Conservation (phyloP, 2,113 vertebrate genomes). For the Solea solea region DNA sequence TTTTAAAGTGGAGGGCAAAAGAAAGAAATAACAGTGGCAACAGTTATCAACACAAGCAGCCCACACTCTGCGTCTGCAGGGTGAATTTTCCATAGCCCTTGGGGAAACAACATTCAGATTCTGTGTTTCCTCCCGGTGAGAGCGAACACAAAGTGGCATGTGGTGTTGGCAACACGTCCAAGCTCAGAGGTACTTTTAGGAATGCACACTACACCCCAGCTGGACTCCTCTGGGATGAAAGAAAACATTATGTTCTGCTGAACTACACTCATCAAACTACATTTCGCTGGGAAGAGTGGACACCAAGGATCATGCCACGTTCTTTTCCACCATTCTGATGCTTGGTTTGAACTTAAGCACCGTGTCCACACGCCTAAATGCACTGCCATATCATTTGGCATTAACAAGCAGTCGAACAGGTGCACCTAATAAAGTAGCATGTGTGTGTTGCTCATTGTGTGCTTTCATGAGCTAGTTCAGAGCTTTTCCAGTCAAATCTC, state of each 20-base stretch:
- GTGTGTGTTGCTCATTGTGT: too few relatives aligned
- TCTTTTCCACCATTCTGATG: too few relatives aligned
- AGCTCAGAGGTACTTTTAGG: slow-evolving; percentile 28
- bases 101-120: slow-evolving; percentile 59
- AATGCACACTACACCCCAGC: slow-evolving; percentile 45
- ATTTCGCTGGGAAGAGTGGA: too few relatives aligned
- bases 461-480: too few relatives aligned
- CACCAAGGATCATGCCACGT: too few relatives aligned
- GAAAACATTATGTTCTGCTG: slow-evolving; percentile 34
- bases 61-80: slow-evolving; percentile 21
- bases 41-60: slow-evolving; percentile 63
- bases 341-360: too few relatives aligned
- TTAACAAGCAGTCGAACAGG: too few relatives aligned
- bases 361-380: too few relatives aligned
- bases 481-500: too few relatives aligned
- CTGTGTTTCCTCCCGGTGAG: slow-evolving; percentile 29
- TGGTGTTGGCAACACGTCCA: slow-evolving; percentile 48
- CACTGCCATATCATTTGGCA: too few relatives aligned
- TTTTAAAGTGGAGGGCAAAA: slow-evolving; percentile 74
- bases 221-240: slow-evolving; percentile 42
- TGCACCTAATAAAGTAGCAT: too few relatives aligned
- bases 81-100: slow-evolving; percentile 73
- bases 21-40: slow-evolving; percentile 70
- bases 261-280: background rate
- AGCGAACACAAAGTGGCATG: slow-evolving; percentile 33